These are phyloP conservation scores for Zaprionus obscuricornis DNA, from an alignment of 2,888 invertebrate species.

Conservation along the genomic window DNA sequence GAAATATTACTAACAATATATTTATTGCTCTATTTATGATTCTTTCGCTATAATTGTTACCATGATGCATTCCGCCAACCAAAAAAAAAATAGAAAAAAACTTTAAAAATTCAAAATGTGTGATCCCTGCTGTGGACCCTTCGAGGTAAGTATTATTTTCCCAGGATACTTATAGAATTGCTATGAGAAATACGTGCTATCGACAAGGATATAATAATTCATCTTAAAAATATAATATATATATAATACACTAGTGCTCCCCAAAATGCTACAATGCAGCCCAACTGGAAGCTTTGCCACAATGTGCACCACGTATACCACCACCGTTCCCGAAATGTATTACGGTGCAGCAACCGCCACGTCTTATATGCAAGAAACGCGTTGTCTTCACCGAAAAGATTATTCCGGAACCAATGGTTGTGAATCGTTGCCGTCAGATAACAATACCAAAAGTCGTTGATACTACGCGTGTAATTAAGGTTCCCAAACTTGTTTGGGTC, in stretches of 20 bases:
- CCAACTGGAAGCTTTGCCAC: constrained; percentile 79
- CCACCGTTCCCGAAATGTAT: constrained; percentile 80
- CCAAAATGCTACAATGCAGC: constrained; percentile 80
- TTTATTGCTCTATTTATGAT: no score
- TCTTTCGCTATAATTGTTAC: constrained; percentile 23
- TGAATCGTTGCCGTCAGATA: constrained; percentile 79
- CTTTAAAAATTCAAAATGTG: constrained; percentile 65
- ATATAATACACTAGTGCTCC: constrained; percentile 59
- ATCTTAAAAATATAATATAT: background rate
- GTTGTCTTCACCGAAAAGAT: constrained; percentile 81
- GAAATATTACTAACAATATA: background rate
- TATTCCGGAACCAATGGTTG: constrained; percentile 78
- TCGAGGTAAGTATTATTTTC: constrained; percentile 71
- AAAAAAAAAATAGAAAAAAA: constrained; percentile 23
- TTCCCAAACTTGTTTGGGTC: constrained; percentile 80
- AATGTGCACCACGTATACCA: constrained; percentile 78
- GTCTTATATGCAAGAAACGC: constrained; percentile 79
- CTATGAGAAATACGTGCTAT: background rate
- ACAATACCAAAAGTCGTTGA: constrained; percentile 81
- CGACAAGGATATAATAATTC: constrained; percentile 8
- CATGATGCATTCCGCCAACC: no score
- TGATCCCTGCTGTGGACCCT: constrained; percentile 81
- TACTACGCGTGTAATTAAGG: constrained; percentile 79
- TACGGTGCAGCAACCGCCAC: constrained; percentile 81
- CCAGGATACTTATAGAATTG: background rate